Evolutionary conservation across 1,140 invertebrate genomes (phyloP).

Genomic region (Prorops nasuta): DNA sequence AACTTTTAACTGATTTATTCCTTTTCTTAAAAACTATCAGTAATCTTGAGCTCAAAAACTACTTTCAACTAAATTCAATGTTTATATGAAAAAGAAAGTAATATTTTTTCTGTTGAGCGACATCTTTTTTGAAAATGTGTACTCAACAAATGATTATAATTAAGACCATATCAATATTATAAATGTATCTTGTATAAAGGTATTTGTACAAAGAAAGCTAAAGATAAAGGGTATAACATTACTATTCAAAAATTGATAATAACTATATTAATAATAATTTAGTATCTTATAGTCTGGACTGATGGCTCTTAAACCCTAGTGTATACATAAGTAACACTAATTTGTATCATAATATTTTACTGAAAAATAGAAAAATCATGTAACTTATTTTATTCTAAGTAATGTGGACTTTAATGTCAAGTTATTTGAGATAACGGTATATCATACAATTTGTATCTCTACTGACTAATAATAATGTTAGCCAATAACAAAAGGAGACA

Average conservation of each 20-base stretch:
- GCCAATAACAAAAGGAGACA: conserved; percentile 1
- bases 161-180: conserved; percentile 23
- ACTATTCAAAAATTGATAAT: conserved; percentile 4
- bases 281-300: conserved; percentile 35
- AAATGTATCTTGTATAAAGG: conserved; percentile 24
- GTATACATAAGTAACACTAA: conserved; percentile 48
- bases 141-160: not conserved
- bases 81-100: no score
- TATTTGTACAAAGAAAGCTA: conserved; percentile 37
- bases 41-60: no score
- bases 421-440: conserved; percentile 25
- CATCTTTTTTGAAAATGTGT: conserved; percentile 2
- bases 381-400: conserved; percentile 49
- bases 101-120: conserved; percentile 16
- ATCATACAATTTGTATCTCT: conserved; percentile 28
- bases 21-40: conserved; percentile 6
- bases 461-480: conserved; percentile 19
- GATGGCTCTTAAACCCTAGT: conserved; percentile 45
- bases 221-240: conserved; percentile 13
- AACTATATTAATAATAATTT: conserved; percentile 20
- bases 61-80: no score
- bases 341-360: conserved; percentile 48
- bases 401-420: conserved; percentile 37
- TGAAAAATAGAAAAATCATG: conserved; percentile 40
- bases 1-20: not conserved